phyloP scores from a whole-genome alignment of 23 tunicate genomes.

The Phallusia fumigata region DNA sequence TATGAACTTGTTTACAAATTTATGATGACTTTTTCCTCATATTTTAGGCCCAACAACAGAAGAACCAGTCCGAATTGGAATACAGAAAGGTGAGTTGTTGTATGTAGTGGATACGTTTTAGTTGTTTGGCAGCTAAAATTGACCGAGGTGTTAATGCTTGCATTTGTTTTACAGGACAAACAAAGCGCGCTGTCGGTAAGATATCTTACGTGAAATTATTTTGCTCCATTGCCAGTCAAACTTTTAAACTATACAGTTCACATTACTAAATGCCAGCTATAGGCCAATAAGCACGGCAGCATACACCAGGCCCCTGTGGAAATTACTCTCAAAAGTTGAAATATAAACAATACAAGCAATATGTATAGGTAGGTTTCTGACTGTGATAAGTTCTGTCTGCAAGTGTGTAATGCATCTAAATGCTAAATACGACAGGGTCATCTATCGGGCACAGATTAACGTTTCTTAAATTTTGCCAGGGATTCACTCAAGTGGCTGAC shows the following conservation, averaged over 20 bases:
- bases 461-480: constrained; percentile 28
- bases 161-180: constrained; percentile 54
- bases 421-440: too few species aligned
- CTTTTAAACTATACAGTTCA: too few species aligned
- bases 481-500: constrained; percentile 59
- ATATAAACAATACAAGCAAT: too few species aligned
- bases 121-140: neutral
- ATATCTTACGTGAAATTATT: neutral
- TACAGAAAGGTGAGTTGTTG: constrained; percentile 47
- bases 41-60: constrained; percentile 61
- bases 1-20: neutral
- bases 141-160: neutral
- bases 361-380: too few species aligned
- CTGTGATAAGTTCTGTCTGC: too few species aligned
- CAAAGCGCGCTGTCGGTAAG: constrained; percentile 16
- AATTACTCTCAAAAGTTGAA: too few species aligned
- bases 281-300: too few species aligned
- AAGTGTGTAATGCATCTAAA: too few species aligned
- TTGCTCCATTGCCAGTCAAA: too few species aligned
- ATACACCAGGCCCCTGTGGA: too few species aligned
- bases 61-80: constrained; percentile 53
- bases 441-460: too few species aligned
- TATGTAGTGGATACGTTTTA: neutral
- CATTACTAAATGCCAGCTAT: too few species aligned
- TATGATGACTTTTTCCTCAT: neutral